Percentiles rank a stretch among this genome's conserved stretches.
These are phyloP conservation scores for human (Homo sapiens) DNA, from an alignment of 2,113 vertebrate genomes.

Conservation along the genomic window DNA sequence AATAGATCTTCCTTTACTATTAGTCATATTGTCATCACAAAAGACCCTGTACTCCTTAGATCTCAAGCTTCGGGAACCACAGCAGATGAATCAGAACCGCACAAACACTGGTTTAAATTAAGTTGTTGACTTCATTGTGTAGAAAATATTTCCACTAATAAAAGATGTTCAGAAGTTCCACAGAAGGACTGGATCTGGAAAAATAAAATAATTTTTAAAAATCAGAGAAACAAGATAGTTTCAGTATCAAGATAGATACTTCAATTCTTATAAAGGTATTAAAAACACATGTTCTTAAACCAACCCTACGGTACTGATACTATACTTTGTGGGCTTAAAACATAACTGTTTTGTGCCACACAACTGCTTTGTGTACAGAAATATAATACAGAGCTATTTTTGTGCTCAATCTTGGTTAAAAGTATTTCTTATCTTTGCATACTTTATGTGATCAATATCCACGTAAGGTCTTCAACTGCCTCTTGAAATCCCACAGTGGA, in stretches of 20 bases:
- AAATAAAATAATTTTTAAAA: conserved; percentile 38
- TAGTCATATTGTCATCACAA: conserved; percentile 86
- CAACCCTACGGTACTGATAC: background rate
- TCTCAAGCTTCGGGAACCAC: conserved; percentile 36
- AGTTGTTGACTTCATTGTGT: conserved; percentile 48
- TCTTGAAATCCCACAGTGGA: background rate
- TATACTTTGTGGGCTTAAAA: background rate
- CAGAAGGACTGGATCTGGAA: conserved; percentile 71
- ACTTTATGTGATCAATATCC: background rate
- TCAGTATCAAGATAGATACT: background rate
- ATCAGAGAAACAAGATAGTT: background rate
- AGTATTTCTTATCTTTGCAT: background rate
- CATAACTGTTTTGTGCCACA: background rate
- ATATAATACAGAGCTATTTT: background rate
- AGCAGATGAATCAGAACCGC: conserved; percentile 36
- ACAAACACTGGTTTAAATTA: background rate
- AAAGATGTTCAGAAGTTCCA: conserved; percentile 71
- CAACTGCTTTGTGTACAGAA: background rate
- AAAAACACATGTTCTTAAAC: background rate
- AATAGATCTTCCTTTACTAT: conserved; percentile 85
- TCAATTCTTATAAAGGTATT: background rate
- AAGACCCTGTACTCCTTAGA: conserved; percentile 69
- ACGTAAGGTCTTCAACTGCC: background rate
- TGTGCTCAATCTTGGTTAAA: background rate
- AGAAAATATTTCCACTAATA: conserved; percentile 58